Evolutionary conservation across 2,113 vertebrate species (phyloP).

Genomic region (Antechinus stuartii): DNA sequence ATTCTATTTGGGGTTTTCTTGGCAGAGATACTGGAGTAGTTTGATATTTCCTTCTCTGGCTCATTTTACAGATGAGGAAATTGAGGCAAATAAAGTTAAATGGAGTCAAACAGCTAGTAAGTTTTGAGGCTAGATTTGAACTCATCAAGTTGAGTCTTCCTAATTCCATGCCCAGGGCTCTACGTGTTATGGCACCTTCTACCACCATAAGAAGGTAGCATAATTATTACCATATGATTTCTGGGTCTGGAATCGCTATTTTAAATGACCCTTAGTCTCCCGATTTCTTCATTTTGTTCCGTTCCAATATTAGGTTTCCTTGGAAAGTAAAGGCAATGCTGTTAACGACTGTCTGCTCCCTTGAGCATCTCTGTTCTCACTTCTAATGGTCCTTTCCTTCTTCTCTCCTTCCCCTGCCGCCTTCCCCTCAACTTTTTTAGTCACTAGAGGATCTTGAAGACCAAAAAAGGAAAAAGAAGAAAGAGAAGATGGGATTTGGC

Average conservation of each 20-base stretch:
- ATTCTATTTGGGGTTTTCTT: neutral
- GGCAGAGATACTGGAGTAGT: neutral
- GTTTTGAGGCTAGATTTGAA: neutral
- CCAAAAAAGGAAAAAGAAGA: conserved; percentile 96
- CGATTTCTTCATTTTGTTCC: neutral
- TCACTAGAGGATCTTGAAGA: conserved; percentile 99
- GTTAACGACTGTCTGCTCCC: fast-evolving
- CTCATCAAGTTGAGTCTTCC: neutral
- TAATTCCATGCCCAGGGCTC: neutral
- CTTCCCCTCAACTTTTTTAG: conserved; percentile 75
- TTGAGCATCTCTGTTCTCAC: neutral
- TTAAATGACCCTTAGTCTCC: neutral
- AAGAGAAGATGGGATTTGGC: conserved; percentile 94
- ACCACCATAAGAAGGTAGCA: neutral
- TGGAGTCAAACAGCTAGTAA: neutral
- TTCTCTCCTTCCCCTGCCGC: conserved; percentile 2
- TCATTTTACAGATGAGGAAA: neutral
- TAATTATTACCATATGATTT: neutral
- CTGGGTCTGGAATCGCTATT: neutral
- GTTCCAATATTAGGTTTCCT: neutral
- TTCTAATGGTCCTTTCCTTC: conserved; percentile 29
- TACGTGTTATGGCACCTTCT: neutral
- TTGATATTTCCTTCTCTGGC: neutral
- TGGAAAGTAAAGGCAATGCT: neutral
- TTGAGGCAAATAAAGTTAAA: neutral